Base-by-base conservation (phyloP, 2,113 vertebrate species). In the Paracanthobrama guichenoti region DNA sequence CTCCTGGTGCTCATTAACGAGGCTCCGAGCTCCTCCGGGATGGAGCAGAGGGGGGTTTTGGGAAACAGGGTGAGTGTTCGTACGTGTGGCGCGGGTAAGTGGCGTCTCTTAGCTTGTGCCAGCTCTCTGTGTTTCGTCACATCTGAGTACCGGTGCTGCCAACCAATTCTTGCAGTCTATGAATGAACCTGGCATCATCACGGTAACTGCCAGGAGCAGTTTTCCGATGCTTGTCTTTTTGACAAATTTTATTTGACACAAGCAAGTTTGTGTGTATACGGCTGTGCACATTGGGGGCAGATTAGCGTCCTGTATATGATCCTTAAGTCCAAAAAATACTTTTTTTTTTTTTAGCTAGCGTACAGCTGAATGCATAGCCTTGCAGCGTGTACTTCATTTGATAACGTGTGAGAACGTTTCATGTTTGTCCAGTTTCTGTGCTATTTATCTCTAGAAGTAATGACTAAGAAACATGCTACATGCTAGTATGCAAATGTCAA, bases 1-100 rank as follows among this genome's bases (percentile, higher is more conserved):
- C 79, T 81, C 62, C 48, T 71, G 46, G 64, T 53, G 31, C 66
- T 81, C 64, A 81, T 81, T 81, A 81, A 81, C 48, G 20, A 71
- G 48, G 50, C 66, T 71, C 28, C 12, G 3, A 57, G 66, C 64
- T 57, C 79, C 66, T 81, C 31, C 3, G 48, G 79, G 79, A 81
- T 42, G 3, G 64, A 66, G 79, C 79, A 81, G 64, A 71, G 64
- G 64, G 79, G 48, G 48, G 44, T 53, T 62, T 79, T 28, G 39
- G 59, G 59, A 79, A 42, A 24, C 77, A 28, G 77, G 77, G 77
- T 31, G 60, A 66, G 44, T 80, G 78, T 66, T 66, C 18, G 26
- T 66, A 66, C 2, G 26, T 80, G 60, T 6, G 26, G 18, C 3
- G 24, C 1, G 60, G 60, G 59, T 80, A 67, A 80, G 78, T 80